Percentiles rank a stretch among this genome's conserved stretches.
Conservation (phyloP, 1,140 invertebrate species). For the Mercenaria mercenaria region DNA sequence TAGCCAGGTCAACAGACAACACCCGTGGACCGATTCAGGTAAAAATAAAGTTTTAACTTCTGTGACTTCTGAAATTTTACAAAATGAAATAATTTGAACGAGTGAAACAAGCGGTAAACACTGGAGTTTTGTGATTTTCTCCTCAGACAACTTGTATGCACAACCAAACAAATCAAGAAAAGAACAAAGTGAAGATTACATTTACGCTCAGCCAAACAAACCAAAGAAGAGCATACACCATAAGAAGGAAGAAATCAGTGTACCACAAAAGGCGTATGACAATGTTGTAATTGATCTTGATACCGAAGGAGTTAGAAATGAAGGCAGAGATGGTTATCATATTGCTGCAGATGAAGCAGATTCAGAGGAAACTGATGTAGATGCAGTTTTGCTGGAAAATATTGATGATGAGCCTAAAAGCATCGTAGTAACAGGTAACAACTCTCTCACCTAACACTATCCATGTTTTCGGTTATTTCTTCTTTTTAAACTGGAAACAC, state of each 20-base stretch:
- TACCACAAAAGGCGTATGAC: neutral
- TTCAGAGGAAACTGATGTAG: neutral
- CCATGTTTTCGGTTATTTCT: no score
- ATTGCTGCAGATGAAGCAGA: neutral
- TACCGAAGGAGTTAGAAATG: neutral
- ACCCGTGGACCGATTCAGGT: no score
- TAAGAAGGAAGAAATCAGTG: neutral
- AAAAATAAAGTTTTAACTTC: no score
- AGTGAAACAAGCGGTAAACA: no score
- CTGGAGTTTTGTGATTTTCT: no score
- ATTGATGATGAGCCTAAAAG: neutral
- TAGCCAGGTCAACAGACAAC: no score
- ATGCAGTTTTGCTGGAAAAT: neutral
- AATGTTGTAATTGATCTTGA: neutral
- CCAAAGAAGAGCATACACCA: neutral
- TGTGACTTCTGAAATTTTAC: no score
- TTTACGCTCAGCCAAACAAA: neutral
- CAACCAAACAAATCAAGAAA: neutral
- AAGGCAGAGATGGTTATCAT: no score
- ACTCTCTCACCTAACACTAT: no score
- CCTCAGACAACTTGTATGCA: neutral
- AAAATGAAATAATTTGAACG: no score
- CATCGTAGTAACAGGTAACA: neutral
- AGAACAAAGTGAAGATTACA: neutral
- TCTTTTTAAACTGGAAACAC: no score